Conservation (phyloP, 1,140 invertebrate species). For the Drosophila sp. region DNA sequence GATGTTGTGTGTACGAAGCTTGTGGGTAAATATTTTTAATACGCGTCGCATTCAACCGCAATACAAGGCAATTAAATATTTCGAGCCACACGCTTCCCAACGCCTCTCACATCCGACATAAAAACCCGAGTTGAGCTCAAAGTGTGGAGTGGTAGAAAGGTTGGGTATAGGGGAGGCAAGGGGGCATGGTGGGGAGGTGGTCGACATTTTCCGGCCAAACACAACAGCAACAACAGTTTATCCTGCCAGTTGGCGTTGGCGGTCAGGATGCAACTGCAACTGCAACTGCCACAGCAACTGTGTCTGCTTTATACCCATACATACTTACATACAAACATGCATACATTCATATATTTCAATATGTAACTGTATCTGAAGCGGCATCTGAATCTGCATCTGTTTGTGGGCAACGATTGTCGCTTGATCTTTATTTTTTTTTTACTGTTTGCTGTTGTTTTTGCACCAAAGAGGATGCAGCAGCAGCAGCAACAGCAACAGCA, state of each 20-base stretch:
- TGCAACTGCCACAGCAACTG: constrained; percentile 10
- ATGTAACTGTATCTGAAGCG: constrained; percentile 15
- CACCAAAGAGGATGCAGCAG: not conserved
- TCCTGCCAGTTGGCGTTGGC: constrained; percentile 63
- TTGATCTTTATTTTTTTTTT: constrained; percentile 59
- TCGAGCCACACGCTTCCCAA: constrained; percentile 55
- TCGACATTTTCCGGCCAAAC: constrained; percentile 41
- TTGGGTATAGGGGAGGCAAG: too few species aligned
- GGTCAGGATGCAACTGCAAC: constrained; percentile 58
- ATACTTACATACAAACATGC: not conserved
- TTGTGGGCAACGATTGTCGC: constrained; percentile 60
- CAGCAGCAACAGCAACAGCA: too few species aligned
- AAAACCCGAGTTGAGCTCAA: constrained; percentile 53
- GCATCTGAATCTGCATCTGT: constrained; percentile 62
- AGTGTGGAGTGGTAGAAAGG: constrained; percentile 48
- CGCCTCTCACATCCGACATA: constrained; percentile 37
- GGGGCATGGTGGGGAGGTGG: constrained; percentile 2
- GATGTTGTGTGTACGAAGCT: constrained; percentile 26
- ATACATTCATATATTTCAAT: not conserved
- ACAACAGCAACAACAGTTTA: constrained; percentile 63
- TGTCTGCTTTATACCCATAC: constrained; percentile 8
- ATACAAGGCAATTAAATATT: constrained; percentile 84
- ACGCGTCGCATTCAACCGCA: constrained; percentile 78
- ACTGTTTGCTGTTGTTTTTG: constrained; percentile 23
- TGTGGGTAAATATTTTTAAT: constrained; percentile 81